These are phyloP conservation scores for Grammomys dolichurus DNA, from an alignment of 2,113 vertebrate species.

Conservation along the genomic window DNA sequence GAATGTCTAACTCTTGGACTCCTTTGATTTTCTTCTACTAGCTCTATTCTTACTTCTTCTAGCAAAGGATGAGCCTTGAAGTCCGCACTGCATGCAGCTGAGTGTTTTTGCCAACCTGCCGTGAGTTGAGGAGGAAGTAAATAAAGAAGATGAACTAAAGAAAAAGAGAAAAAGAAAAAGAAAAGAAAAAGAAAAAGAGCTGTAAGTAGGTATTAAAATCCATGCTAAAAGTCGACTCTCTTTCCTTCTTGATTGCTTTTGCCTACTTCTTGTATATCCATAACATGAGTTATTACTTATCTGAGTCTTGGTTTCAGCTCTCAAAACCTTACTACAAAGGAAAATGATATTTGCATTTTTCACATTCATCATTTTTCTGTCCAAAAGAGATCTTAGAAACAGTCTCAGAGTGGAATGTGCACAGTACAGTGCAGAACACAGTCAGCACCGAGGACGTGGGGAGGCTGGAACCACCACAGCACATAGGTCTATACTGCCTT, in stretches of 20 bases:
- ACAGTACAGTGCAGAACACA: background rate
- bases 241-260: background rate
- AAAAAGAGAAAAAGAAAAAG: background rate
- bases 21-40: background rate
- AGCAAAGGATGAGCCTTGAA: background rate
- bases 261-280: background rate
- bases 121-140: constrained; percentile 4
- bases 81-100: background rate
- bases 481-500: background rate
- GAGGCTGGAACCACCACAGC: background rate
- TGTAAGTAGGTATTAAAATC: background rate
- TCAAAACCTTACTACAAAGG: background rate
- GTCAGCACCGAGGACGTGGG: background rate
- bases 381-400: background rate
- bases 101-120: background rate
- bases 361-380: background rate
- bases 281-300: background rate
- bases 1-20: background rate
- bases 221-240: background rate
- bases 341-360: background rate
- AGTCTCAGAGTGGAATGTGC: background rate
- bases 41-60: background rate
- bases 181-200: background rate
- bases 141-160: background rate
- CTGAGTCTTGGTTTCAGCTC: background rate